Evolutionary conservation across 1,140 invertebrate genomes (phyloP).

Genomic region (Drosophila rufa): DNA sequence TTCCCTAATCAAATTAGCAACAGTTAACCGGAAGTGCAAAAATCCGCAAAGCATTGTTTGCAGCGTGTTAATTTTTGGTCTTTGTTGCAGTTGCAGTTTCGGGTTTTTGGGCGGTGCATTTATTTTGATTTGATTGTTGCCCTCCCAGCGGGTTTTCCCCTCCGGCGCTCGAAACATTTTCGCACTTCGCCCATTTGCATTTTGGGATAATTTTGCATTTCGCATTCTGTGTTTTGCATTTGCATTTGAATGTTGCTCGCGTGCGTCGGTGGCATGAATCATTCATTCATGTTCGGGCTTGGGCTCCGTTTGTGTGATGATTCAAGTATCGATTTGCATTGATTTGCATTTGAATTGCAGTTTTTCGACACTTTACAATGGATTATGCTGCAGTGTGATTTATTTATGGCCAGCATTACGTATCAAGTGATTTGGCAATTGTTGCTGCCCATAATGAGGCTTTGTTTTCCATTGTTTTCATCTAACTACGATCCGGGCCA

Average conservation of each 20-base stretch:
- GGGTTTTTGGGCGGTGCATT: constrained; percentile 59
- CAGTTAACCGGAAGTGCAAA: constrained; percentile 77
- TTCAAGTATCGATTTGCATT: constrained; percentile 83
- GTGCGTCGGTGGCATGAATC: constrained; percentile 77
- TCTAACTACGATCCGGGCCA: constrained; percentile 60
- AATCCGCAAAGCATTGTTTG: constrained; percentile 57
- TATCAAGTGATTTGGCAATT: constrained; percentile 72
- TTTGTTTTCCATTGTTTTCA: constrained; percentile 69
- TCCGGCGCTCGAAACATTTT: constrained; percentile 36
- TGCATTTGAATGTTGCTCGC: constrained; percentile 75
- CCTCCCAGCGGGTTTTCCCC: constrained; percentile 58
- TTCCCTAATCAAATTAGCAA: constrained; percentile 82
- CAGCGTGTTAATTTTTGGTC: constrained; percentile 45
- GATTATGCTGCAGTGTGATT: constrained; percentile 81
- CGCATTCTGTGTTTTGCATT: constrained; percentile 58
- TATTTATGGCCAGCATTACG: constrained; percentile 75
- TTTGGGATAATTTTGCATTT: constrained; percentile 49
- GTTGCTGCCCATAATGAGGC: constrained; percentile 67
- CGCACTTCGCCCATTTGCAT: constrained; percentile 64
- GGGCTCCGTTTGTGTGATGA: constrained; percentile 53
- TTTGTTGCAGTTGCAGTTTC: constrained; percentile 42
- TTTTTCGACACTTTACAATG: constrained; percentile 82
- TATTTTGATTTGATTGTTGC: constrained; percentile 80
- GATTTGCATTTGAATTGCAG: constrained; percentile 82
- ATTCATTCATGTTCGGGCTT: constrained; percentile 67